Conservation (phyloP, 2,888 invertebrate species). For the Polia nebulosa region DNA sequence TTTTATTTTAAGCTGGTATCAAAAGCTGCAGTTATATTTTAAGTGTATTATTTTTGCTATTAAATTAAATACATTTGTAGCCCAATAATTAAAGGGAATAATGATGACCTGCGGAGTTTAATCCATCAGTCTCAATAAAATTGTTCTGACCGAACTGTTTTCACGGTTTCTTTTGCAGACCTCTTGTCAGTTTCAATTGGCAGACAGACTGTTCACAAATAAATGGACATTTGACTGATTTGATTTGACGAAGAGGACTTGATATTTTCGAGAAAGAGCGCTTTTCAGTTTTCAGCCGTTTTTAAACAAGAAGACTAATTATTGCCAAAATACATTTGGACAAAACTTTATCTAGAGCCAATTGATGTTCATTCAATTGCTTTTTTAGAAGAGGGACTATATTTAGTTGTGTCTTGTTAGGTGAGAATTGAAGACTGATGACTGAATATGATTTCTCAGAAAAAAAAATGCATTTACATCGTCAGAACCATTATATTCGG, state of each 20-base stretch:
- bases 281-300: neutral
- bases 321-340: neutral
- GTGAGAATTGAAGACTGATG: neutral
- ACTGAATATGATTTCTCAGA: neutral
- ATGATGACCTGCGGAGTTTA: constrained; percentile 52
- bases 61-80: neutral
- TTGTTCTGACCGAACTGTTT: constrained; percentile 60
- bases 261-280: neutral
- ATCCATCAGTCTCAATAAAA: constrained; percentile 71
- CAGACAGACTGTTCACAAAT: constrained; percentile 24
- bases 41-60: constrained; percentile 9
- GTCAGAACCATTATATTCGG: neutral
- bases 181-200: constrained; percentile 60
- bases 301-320: neutral
- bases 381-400: constrained; percentile 8
- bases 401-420: neutral
- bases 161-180: constrained; percentile 59
- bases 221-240: constrained; percentile 8
- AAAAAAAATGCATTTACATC: neutral
- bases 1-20: constrained; percentile 28
- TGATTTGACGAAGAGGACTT: neutral
- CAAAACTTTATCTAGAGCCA: neutral
- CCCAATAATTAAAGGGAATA: neutral
- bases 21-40: constrained; percentile 21
- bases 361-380: neutral